Base-by-base conservation (phyloP, 30 jellyfish, hydroid and myxozoan species). In the Sanderia malayensis region DNA sequence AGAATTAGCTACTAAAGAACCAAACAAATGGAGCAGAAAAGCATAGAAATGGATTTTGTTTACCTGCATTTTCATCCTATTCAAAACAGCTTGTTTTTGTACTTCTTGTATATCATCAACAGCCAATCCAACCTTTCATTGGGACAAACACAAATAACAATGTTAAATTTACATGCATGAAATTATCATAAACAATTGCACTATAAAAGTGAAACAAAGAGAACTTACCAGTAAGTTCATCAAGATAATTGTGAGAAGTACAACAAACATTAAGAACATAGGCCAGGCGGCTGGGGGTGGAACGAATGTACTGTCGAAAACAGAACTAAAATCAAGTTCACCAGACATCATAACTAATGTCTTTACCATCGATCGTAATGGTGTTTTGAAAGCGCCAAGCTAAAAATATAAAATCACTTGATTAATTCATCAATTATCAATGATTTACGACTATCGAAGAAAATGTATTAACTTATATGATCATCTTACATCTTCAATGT, bases 281-380 rank as follows among this genome's bases (percentile, higher is more conserved):
- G 82, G 81, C 95, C 95, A 88, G n/a, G 93, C 62, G 46, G 89
- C 95, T 22, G 87, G 78, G 4, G 83, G 79, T 22, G 84, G 92
- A 30, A 19, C 33, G 6, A 52, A 75, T 31, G 72, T 73, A 0
- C 60, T 63, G 59, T 73, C 85, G 41, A 88, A 88, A 23, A 88
- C 41, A 15, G 87, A 92, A 29, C 87, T 86, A 71, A 63, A 88
- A 67, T 76, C 83, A 28, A 88, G 62, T 61, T 88, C 97, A 6
- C 97, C 97, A 23, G 97, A 79, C 97, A 88, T 88, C 97, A 88
- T 88, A 3, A 81, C 97, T 22, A 90, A 60, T 30, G 95, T 81
- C 30, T 88, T 88, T 26, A 88, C 81, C 80, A 88, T 63, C 32
- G 97, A 70, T 24, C 53, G 52, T 69, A 73, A 57, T 24, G 97